Evolutionary conservation across 2,113 vertebrate genomes (phyloP).

Genomic region (Sapayoa aenigma): DNA sequence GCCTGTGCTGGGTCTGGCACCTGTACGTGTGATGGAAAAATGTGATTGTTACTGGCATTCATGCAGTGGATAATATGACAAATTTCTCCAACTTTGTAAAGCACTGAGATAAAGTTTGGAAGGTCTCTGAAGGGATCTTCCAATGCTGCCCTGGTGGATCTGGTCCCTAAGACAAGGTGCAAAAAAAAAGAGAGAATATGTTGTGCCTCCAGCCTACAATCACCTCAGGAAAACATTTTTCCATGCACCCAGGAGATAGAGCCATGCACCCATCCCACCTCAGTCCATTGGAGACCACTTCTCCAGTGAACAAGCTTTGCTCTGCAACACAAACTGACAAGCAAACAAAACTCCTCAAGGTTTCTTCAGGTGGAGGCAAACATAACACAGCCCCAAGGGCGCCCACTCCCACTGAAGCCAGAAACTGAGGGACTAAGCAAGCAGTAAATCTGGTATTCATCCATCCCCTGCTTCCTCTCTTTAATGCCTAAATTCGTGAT

Average conservation of each 20-base stretch:
- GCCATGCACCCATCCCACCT: background rate
- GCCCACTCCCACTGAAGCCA: background rate
- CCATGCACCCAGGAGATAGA: fast-evolving
- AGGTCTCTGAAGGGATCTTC: background rate
- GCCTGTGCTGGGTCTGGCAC: background rate
- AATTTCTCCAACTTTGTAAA: background rate
- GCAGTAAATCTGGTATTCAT: background rate
- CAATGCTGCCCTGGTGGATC: background rate
- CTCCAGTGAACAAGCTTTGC: background rate
- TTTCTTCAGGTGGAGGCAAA: background rate
- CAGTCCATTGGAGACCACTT: background rate
- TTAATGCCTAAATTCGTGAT: background rate
- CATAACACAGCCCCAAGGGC: background rate
- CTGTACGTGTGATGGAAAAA: background rate
- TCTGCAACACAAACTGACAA: background rate
- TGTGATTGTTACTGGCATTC: background rate
- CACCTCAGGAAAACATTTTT: background rate
- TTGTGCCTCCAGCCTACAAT: background rate
- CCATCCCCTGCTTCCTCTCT: background rate
- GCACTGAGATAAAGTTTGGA: background rate
- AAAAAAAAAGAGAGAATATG: background rate
- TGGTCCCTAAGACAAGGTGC: background rate
- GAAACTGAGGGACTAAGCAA: background rate
- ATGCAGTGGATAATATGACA: background rate
- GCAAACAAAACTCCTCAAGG: background rate